A percentile compares a stretch with the other conserved stretches of the same genome.
Evolutionary conservation across 2,797 vertebrate genomes (phyloP).

Genomic region (Phylloscopus collybita): DNA sequence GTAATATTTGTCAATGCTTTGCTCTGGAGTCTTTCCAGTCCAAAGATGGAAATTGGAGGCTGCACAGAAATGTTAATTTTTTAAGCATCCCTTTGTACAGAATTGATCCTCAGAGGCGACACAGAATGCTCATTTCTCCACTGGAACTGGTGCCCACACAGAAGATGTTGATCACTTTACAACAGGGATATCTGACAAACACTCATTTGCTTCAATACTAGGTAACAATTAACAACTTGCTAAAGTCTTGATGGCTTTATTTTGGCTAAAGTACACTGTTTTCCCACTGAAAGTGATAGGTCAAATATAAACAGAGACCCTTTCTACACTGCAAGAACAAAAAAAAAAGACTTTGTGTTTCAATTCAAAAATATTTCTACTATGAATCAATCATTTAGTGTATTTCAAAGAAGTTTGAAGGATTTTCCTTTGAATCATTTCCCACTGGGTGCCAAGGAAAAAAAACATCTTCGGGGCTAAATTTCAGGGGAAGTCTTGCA

Average conservation of each 20-base stretch:
- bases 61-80: neutral
- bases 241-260: neutral
- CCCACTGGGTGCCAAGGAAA: constrained; percentile 69
- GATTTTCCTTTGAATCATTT: constrained; percentile 77
- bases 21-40: constrained; percentile 1
- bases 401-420: constrained; percentile 75
- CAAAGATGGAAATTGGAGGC: neutral
- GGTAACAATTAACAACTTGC: neutral
- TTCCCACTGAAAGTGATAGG: neutral
- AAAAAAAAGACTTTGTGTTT: constrained; percentile 14
- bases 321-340: neutral
- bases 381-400: constrained; percentile 77
- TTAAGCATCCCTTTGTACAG: neutral
- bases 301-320: neutral
- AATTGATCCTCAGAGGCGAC: neutral
- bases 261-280: neutral
- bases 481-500: constrained; percentile 78
- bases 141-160: neutral
- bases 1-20: neutral
- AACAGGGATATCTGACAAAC: neutral
- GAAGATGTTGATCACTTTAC: neutral
- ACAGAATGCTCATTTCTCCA: neutral
- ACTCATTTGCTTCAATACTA: neutral
- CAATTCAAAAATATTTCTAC: constrained; percentile 75
- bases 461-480: constrained; percentile 76